Conservation (phyloP, 2,888 invertebrate species). For the Erebia ligea region DNA sequence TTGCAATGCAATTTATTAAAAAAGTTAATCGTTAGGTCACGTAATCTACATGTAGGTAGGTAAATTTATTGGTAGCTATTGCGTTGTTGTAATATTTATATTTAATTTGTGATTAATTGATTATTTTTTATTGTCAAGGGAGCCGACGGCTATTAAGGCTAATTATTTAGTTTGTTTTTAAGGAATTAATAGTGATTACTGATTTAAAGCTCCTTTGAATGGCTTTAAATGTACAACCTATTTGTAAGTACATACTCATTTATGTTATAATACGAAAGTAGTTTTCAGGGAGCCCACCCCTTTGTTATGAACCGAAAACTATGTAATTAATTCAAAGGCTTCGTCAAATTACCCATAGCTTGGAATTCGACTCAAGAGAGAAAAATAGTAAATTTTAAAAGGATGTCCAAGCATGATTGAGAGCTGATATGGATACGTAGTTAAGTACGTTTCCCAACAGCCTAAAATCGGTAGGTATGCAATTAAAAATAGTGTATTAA, state of each 20-base stretch:
- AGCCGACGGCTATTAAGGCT: slow-evolving; percentile 45
- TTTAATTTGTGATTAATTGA: slow-evolving; percentile 43
- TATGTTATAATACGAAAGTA: no score
- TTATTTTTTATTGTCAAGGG: slow-evolving; percentile 43
- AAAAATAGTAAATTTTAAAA: no score
- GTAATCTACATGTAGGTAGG: slow-evolving; percentile 2
- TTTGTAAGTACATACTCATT: background rate
- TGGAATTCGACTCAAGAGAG: no score
- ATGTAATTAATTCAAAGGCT: no score
- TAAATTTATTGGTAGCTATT: slow-evolving; percentile 3
- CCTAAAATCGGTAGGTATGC: no score
- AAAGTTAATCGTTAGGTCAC: slow-evolving; percentile 27
- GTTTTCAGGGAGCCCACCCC: no score
- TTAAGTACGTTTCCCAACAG: no score
- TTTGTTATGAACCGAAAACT: no score
- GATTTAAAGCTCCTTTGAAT: slow-evolving; percentile 2
- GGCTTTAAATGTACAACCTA: background rate
- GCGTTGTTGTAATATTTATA: slow-evolving; percentile 40
- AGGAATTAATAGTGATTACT: slow-evolving; percentile 8
- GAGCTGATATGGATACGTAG: no score
- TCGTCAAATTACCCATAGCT: no score
- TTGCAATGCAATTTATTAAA: slow-evolving; percentile 26
- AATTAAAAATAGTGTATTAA: no score
- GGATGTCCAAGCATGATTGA: no score
- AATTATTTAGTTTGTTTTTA: slow-evolving; percentile 40